Percentiles rank a stretch among this genome's conserved stretches.
These are phyloP conservation scores for Aratinga solstitialis DNA, from an alignment of 2,797 vertebrate species.

Conservation along the genomic window DNA sequence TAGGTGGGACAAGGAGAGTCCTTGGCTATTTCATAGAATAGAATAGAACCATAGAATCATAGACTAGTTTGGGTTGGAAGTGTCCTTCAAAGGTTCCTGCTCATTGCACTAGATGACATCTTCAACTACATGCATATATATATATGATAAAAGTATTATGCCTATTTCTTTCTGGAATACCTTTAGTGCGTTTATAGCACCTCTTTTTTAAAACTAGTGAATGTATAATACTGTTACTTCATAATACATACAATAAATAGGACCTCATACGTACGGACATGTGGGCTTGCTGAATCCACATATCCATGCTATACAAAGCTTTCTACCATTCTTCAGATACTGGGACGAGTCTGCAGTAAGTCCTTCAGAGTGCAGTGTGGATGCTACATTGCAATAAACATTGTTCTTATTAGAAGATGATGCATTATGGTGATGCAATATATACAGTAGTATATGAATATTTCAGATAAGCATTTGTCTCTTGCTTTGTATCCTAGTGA, in stretches of 20 bases:
- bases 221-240: background rate
- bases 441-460: background rate
- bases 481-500: background rate
- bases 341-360: background rate
- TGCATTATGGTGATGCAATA: background rate
- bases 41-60: background rate
- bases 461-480: background rate
- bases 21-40: background rate
- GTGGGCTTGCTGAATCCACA: background rate
- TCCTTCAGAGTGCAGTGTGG: background rate
- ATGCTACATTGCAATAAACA: background rate
- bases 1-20: background rate
- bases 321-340: background rate
- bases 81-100: background rate
- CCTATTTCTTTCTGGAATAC: background rate
- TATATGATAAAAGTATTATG: background rate
- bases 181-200: background rate
- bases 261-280: fast-evolving
- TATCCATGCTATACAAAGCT: background rate
- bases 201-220: background rate
- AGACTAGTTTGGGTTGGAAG: background rate
- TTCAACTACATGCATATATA: background rate
- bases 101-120: background rate
- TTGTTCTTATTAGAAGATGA: background rate
- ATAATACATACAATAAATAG: fast-evolving